phyloP scores from a whole-genome alignment of 2,888 invertebrate species.

The Troides aeacus region DNA sequence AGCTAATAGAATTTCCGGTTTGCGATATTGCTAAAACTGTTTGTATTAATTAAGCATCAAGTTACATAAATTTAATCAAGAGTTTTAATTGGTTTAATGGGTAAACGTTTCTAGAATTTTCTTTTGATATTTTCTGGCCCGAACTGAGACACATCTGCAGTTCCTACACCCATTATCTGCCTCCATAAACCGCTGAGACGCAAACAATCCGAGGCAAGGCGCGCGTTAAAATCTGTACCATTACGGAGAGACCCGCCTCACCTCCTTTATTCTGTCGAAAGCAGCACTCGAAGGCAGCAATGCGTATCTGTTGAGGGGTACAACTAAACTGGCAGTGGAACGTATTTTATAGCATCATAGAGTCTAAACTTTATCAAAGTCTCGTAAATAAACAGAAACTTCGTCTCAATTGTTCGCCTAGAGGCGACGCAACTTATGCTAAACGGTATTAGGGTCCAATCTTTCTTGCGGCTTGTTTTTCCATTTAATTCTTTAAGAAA shows the following conservation, averaged over 20 bases:
- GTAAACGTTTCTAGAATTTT: neutral
- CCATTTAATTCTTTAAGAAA: no score
- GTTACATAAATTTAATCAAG: neutral
- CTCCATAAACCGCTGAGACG: conserved; percentile 67
- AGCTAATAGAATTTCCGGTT: neutral
- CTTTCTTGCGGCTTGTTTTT: neutral
- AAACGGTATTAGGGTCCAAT: neutral
- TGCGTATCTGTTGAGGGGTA: conserved; percentile 35
- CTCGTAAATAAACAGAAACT: conserved; percentile 57
- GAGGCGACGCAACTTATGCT: neutral
- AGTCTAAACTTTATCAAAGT: conserved; percentile 66
- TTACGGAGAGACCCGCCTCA: conserved; percentile 40
- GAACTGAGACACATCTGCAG: conserved; percentile 60
- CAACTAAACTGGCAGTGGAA: conserved; percentile 43
- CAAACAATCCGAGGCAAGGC: conserved; percentile 63
- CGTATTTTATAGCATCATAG: conserved; percentile 55
- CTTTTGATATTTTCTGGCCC: conserved; percentile 37
- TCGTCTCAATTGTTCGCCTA: conserved; percentile 6
- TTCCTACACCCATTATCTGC: conserved; percentile 65
- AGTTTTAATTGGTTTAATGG: neutral
- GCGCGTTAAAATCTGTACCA: conserved; percentile 55
- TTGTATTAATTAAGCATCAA: neutral
- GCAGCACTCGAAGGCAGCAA: conserved; percentile 19
- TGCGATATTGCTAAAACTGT: neutral
- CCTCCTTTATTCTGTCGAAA: conserved; percentile 27